Evolutionary conservation across 2,888 invertebrate genomes (phyloP), one percentile per base, ranked within the genome.

Genomic region (Linnaemya tessellans): DNA sequence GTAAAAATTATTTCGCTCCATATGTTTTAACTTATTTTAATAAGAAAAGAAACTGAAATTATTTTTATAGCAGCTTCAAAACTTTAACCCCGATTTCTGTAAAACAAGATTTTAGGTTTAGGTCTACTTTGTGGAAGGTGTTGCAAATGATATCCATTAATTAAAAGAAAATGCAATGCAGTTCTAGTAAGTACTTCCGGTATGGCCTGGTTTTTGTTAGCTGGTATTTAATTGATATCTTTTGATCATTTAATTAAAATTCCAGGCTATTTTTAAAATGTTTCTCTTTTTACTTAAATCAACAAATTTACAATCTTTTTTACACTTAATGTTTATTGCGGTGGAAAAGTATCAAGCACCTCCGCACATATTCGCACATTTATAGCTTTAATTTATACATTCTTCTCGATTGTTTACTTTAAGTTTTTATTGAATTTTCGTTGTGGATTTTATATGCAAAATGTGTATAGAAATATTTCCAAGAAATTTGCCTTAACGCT

Each of bases 401-500:
- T 25, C 9, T 25, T 64, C 51, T 65, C 67, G 58, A 78, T 71
- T 83, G 58, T 83, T 83, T 83, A 71, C 11, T 65, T 65, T 51
- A 71, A 38, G 56, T 60, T 83, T 73, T 78, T 49, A 43, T 68
- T 64, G 46, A 25, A 1, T 74, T 73, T 79, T 46, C 51, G 56
- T 56, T 46, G 35, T 35, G 25, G 20, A 43, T 71, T 64, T 71
- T 62, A 25, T 82, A 82, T 82, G 85, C 82, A 80, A 85, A 85
- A 82, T 75, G 79, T 75, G 79, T 85, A 70, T 67, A 75, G 74
- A 79, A 75, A 60, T 41, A 62, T 60, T 85, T 85, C 82, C 70
- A 58, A 62, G 82, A 85, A 82, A 71, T 85, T 78, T 43, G 30
- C 15, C 13, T 58, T 25, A 70, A 85, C 56, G 74, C 78, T 25